Percentiles rank a stretch among this genome's conserved stretches.
Conservation (phyloP, 30 jellyfish, hydroid and myxozoan genomes). For the Morbakka virulenta region DNA sequence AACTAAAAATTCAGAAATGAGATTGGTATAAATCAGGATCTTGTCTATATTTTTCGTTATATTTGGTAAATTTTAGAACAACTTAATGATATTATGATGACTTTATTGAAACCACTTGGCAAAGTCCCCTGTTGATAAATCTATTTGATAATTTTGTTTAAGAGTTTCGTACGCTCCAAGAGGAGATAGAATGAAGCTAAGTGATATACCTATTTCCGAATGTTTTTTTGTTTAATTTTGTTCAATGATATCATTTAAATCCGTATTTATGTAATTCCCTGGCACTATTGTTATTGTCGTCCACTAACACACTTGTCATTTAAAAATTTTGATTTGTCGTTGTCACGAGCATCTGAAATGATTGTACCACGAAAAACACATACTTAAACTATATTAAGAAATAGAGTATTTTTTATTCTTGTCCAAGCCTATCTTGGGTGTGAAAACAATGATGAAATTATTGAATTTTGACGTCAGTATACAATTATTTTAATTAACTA, state of each 20-base stretch:
- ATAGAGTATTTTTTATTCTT: background rate
- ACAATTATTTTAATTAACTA: background rate
- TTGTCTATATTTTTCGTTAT: constrained; percentile 6
- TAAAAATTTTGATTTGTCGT: background rate
- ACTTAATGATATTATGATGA: background rate
- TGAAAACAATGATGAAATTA: background rate
- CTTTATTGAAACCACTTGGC: constrained; percentile 9
- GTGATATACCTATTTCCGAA: background rate
- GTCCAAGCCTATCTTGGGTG: constrained; percentile 13
- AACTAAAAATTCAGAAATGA: constrained; percentile 2
- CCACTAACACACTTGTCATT: constrained; percentile 2
- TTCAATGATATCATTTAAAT: too few species aligned
- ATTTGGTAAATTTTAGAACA: background rate
- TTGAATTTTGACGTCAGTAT: background rate
- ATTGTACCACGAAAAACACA: constrained; percentile 16
- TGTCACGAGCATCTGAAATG: background rate
- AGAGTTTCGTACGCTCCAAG: constrained; percentile 2
- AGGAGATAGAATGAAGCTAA: constrained; percentile 5
- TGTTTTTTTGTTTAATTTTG: background rate
- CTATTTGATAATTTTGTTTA: constrained; percentile 18
- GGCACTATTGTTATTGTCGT: constrained; percentile 1
- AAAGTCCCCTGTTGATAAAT: background rate
- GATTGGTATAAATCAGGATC: constrained; percentile 4
- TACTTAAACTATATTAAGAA: constrained; percentile 4
- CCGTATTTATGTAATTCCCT: constrained; percentile 19